Conservation (phyloP, 2,888 invertebrate species). For the Lycaena phlaeas region DNA sequence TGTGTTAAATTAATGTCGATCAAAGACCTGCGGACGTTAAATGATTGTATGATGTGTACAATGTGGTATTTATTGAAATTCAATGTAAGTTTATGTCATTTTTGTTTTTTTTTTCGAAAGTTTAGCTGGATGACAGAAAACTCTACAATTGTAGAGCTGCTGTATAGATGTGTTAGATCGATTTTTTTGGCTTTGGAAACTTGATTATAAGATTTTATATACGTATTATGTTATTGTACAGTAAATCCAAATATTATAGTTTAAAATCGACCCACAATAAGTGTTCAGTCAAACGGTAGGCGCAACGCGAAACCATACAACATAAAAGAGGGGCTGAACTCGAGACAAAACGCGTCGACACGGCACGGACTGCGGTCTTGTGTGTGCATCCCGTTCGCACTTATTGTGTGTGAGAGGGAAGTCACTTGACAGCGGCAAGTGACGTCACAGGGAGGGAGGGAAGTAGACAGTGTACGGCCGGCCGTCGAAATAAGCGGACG, state of each 20-base stretch:
- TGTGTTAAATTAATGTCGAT: no score
- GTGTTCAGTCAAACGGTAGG: conserved; percentile 22
- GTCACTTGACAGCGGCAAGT: conserved; percentile 28
- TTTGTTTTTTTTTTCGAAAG: no score
- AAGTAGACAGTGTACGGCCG: conserved; percentile 48
- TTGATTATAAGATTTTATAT: neutral
- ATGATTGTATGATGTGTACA: no score
- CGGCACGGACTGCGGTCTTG: conserved; percentile 28
- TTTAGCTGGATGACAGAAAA: no score
- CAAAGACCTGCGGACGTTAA: no score
- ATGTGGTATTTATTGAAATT: no score
- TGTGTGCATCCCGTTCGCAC: conserved; percentile 15
- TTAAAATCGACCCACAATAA: conserved; percentile 24
- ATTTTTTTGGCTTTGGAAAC: neutral
- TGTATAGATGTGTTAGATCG: neutral
- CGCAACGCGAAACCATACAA: conserved; percentile 29
- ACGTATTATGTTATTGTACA: neutral
- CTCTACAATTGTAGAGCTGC: no score
- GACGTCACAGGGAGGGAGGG: conserved; percentile 48
- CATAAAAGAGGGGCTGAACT: conserved; percentile 26
- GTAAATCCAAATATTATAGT: conserved; percentile 13
- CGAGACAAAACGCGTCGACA: conserved; percentile 25
- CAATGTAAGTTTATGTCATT: no score
- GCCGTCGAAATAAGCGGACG: conserved; percentile 44
- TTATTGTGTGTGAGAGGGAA: conserved; percentile 16